Evolutionary conservation across 1,140 invertebrate species (phyloP).

Genomic region (Rhagoletis pomonella): DNA sequence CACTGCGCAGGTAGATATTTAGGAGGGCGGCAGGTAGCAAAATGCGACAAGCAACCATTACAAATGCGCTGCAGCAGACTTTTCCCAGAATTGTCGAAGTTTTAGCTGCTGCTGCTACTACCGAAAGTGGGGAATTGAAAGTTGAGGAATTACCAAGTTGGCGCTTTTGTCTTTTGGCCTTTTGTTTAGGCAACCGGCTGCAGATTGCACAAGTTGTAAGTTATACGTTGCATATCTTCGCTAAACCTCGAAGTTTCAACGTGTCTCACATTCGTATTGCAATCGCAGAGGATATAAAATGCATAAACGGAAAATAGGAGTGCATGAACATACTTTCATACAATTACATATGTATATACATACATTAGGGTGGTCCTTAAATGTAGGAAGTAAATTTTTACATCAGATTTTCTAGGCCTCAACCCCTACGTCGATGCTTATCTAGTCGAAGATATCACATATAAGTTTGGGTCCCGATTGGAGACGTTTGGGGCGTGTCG

Average conservation of each 20-base stretch:
- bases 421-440: too few relatives aligned
- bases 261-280: slow-evolving; percentile 26
- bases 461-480: too few relatives aligned
- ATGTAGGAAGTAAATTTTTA: too few relatives aligned
- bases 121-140: slow-evolving; percentile 27
- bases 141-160: slow-evolving; percentile 41
- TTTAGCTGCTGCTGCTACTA: neutral
- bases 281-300: neutral
- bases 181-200: slow-evolving; percentile 2
- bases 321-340: neutral
- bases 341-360: neutral
- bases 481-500: too few relatives aligned
- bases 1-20: neutral
- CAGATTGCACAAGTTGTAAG: neutral
- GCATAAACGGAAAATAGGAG: neutral
- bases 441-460: too few relatives aligned
- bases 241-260: slow-evolving; percentile 31
- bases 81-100: slow-evolving; percentile 1
- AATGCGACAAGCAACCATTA: neutral
- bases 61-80: slow-evolving; percentile 27
- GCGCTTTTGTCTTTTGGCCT: slow-evolving; percentile 19
- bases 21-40: neutral
- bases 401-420: too few relatives aligned
- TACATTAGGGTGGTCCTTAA: too few relatives aligned
- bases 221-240: neutral